Conservation (phyloP, 2,888 invertebrate species). For the Drosophila mercatorum region DNA sequence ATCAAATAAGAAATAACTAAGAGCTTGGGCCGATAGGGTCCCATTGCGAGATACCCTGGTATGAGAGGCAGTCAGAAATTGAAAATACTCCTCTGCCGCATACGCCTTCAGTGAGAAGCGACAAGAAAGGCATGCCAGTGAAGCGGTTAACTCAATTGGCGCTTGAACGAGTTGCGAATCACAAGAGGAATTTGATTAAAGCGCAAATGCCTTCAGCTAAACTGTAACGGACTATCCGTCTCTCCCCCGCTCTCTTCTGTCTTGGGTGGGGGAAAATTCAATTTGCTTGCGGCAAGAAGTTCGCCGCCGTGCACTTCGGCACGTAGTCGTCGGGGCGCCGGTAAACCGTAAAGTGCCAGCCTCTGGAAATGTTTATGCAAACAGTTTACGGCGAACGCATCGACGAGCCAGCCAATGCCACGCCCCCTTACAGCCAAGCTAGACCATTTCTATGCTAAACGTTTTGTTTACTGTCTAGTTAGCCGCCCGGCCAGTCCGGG, state of each 20-base stretch:
- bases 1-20: conserved; percentile 2
- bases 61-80: background rate
- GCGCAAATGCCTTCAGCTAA: conserved; percentile 12
- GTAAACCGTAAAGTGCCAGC: conserved; percentile 21
- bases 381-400: conserved; percentile 56
- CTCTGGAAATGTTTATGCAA: conserved; percentile 68
- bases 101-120: background rate
- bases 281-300: conserved; percentile 58
- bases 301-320: conserved; percentile 64
- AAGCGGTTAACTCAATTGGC: conserved; percentile 40
- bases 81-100: no score
- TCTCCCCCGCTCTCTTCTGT: background rate
- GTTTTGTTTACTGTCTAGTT: conserved; percentile 68
- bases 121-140: conserved; percentile 2
- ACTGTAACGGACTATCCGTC: background rate
- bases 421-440: background rate
- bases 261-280: conserved; percentile 59
- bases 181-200: conserved; percentile 39
- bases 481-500: conserved; percentile 15
- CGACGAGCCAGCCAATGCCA: conserved; percentile 18
- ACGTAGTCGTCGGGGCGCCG: conserved; percentile 49
- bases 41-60: background rate
- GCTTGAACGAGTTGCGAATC: conserved; percentile 55
- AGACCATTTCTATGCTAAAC: conserved; percentile 69
- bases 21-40: background rate